These are phyloP conservation scores for Pantelozetes paolii DNA, from an alignment of 2,888 invertebrate species.

Conservation along the genomic window DNA sequence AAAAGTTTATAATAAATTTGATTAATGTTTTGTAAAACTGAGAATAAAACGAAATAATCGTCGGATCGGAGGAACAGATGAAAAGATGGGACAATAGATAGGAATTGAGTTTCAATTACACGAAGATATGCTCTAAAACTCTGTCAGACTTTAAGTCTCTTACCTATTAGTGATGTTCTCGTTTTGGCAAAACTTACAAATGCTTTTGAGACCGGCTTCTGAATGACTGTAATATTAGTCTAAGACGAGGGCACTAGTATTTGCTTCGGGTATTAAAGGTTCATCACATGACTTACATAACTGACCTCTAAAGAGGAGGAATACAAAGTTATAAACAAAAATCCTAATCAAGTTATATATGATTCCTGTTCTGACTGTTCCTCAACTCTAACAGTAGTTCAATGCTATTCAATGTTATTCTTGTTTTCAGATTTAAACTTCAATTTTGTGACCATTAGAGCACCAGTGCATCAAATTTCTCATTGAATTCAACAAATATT, in stretches of 20 bases:
- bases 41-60: not conserved
- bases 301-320: constrained; percentile 34
- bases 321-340: constrained; percentile 34
- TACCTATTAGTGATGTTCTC: constrained; percentile 15
- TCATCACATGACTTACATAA: constrained; percentile 37
- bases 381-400: not conserved
- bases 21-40: constrained; percentile 1
- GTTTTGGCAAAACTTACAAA: not conserved
- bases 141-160: no score
- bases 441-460: not conserved
- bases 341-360: constrained; percentile 24
- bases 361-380: constrained; percentile 33
- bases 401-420: not conserved
- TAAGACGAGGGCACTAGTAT: constrained; percentile 35
- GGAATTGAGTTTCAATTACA: not conserved
- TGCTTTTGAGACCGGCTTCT: constrained; percentile 28
- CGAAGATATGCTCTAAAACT: not conserved
- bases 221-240: not conserved
- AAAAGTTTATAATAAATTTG: constrained; percentile 13
- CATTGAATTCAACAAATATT: not conserved
- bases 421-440: constrained; percentile 6
- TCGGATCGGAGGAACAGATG: not conserved
- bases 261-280: constrained; percentile 35
- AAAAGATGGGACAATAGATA: not conserved
- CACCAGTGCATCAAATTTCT: not conserved